phyloP scores from a whole-genome alignment of 1,140 invertebrate species.

The Drosophila sulfurigaster region DNA sequence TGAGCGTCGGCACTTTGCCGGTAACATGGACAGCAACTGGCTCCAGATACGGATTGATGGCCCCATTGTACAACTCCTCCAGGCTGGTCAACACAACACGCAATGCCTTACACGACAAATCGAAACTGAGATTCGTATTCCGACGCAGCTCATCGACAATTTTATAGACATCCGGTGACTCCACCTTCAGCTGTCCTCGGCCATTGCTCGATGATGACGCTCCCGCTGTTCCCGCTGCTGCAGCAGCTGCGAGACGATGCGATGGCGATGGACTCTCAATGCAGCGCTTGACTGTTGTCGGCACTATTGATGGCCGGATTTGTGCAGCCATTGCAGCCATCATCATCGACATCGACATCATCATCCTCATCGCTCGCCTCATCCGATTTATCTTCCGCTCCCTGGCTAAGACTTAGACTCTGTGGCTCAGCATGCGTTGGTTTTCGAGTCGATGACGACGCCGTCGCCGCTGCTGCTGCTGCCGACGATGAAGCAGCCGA shows the following conservation, averaged over 20 bases:
- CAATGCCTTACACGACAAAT: constrained; percentile 93
- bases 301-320: constrained; percentile 74
- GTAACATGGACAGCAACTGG: constrained; percentile 81
- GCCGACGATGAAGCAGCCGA: neutral
- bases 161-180: constrained; percentile 88
- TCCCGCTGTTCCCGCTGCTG: neutral
- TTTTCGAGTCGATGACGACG: neutral
- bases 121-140: constrained; percentile 94
- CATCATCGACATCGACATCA: constrained; percentile 28
- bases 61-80: constrained; percentile 87
- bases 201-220: constrained; percentile 26
- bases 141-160: constrained; percentile 91
- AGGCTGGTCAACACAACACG: constrained; percentile 91
- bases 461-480: neutral
- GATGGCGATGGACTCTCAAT: constrained; percentile 75
- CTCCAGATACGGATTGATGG: constrained; percentile 86
- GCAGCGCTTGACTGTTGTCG: constrained; percentile 78
- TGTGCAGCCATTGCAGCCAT: constrained; percentile 60
- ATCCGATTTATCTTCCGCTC: constrained; percentile 69
- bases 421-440: constrained; percentile 47
- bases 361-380: constrained; percentile 66
- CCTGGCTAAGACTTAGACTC: constrained; percentile 45
- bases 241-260: constrained; percentile 40
- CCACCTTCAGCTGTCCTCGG: constrained; percentile 69
- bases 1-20: constrained; percentile 80